These are phyloP conservation scores for Doris montereyensis DNA, from an alignment of 2,888 invertebrate species.

Conservation along the genomic window DNA sequence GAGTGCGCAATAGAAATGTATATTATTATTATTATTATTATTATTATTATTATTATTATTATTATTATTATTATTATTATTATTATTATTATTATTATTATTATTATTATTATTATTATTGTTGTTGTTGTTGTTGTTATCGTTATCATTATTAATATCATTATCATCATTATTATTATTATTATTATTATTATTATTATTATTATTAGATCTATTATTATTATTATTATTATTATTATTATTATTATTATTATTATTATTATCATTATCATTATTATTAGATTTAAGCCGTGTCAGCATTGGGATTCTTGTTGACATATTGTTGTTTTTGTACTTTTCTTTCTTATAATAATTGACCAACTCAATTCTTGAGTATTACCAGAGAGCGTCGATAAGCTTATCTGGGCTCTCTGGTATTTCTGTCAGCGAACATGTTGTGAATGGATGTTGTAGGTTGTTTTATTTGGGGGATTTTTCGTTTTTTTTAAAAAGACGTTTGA, in stretches of 20 bases:
- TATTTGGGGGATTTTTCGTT: too few species aligned
- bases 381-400: too few species aligned
- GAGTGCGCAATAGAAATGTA: too few species aligned
- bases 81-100: not conserved
- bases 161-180: not conserved
- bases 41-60: not conserved
- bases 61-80: not conserved
- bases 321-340: too few species aligned
- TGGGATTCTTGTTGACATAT: too few species aligned
- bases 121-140: not conserved
- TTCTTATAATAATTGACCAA: too few species aligned
- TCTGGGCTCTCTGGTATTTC: too few species aligned
- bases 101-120: not conserved
- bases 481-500: too few species aligned
- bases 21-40: not conserved
- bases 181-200: not conserved
- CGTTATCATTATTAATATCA: not conserved
- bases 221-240: not conserved
- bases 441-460: too few species aligned
- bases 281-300: too few species aligned
- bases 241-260: not conserved
- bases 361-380: too few species aligned
- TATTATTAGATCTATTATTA: not conserved
- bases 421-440: too few species aligned
- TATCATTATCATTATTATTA: not conserved